Evolutionary conservation across 2,797 vertebrate genomes (phyloP), one percentile per base, ranked within the genome.

Genomic region (Anguilla pacifica): DNA sequence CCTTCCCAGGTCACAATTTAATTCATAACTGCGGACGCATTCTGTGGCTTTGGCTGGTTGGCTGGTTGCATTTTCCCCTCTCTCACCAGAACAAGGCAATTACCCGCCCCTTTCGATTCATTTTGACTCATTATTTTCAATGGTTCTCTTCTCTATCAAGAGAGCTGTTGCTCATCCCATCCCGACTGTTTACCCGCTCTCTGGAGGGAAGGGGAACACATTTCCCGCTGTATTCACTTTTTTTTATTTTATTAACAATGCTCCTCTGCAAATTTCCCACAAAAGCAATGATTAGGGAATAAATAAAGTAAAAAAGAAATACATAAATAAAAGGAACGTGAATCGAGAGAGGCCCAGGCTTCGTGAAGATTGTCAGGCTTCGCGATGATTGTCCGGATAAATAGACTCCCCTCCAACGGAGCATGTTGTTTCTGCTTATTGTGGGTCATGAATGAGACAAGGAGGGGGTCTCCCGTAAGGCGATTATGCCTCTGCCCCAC

Each of bases 361-460:
- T 93, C 94, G 93, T 84, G 92, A 91, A 86, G 93, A 93, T 92
- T 92, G 94, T 94, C 91, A 90, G 93, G 93, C 94, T 95, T 93
- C 93, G 93, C 85, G 92, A 90, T 86, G 93, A 93, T 92, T 93
- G 94, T 94, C 91, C 90, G 93, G 94, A 95, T 93, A 95, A 95
- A 94, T 94, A 95, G 94, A 91, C 93, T 94, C 94, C 94, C 94
- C 95, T 95, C 95, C 95, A 91, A 89, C 95, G 90, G 94, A 95
- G 94, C 93, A 94, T 95, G 95, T 96, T 96, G 95, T 96, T 95
- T 95, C 94, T 95, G 94, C 93, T 95, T 93, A 96, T 96, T 95
- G 95, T 95, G 93, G 88, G 83, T 61, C 70, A 88, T 96, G 95
- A 95, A 95, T 95, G 93, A 92, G 93, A 91, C 87, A 77, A 6